Conservation (phyloP, 2,113 vertebrate species). For the Climacteris rufus region DNA sequence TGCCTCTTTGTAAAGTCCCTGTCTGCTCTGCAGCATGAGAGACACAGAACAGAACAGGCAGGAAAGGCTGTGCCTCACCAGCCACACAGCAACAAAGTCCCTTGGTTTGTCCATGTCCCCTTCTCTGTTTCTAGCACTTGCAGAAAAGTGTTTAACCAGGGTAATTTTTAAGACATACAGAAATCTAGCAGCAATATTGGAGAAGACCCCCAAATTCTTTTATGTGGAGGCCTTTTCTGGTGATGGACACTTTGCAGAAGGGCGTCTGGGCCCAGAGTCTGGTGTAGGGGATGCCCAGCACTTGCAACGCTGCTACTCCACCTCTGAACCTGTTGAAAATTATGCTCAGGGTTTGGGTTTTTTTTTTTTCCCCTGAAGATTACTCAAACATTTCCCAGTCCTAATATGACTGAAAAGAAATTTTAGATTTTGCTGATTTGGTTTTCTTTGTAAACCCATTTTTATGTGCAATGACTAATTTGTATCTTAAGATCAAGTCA, state of each 20-base stretch:
- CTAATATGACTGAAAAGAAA: neutral
- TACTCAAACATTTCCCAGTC: neutral
- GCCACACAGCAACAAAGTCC: neutral
- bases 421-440: neutral
- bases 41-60: accelerated
- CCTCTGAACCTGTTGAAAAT: neutral
- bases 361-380: neutral
- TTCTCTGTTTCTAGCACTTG: neutral
- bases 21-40: neutral
- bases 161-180: neutral
- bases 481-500: neutral
- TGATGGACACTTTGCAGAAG: neutral
- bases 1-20: neutral
- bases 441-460: neutral
- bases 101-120: accelerated
- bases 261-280: neutral
- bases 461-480: neutral
- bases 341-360: accelerated
- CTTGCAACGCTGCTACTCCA: accelerated
- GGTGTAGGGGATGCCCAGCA: neutral
- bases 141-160: neutral
- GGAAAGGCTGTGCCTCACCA: neutral
- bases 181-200: neutral
- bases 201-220: neutral
- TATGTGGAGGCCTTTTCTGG: neutral